A percentile compares a stretch with the other conserved stretches of the same genome.
These are phyloP conservation scores for Eupelmus urozonus DNA, from an alignment of 2,888 invertebrate genomes.

Conservation along the genomic window DNA sequence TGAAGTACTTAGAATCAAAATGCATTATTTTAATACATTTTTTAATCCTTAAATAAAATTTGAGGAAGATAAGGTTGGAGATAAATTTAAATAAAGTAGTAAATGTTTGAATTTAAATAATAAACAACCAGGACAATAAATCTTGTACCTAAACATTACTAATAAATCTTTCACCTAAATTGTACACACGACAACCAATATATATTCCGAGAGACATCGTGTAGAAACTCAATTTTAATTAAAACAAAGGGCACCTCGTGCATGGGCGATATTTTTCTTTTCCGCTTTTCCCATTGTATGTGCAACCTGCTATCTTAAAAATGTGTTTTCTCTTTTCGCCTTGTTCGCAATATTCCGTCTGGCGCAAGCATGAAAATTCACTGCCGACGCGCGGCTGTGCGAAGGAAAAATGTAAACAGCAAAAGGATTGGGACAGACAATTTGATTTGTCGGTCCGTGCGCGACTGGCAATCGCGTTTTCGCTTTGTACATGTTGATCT, in stretches of 20 bases:
- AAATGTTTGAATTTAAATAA: no score
- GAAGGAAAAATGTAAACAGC: conserved; percentile 30
- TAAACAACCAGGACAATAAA: no score
- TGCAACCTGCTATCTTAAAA: conserved; percentile 14
- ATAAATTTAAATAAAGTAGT: no score
- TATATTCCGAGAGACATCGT: neutral
- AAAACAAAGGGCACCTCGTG: conserved; percentile 19
- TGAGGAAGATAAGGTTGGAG: no score
- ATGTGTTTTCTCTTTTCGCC: conserved; percentile 28
- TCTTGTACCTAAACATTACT: no score
- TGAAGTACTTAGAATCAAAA: no score
- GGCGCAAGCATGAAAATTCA: conserved; percentile 25
- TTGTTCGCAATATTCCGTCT: conserved; percentile 15
- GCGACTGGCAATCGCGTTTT: conserved; percentile 29
- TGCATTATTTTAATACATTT: no score
- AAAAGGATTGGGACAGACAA: conserved; percentile 25
- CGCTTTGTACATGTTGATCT: conserved; percentile 44
- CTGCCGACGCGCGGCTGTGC: neutral
- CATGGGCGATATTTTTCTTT: conserved; percentile 29
- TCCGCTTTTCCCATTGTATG: conserved; percentile 10
- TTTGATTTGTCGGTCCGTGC: conserved; percentile 21
- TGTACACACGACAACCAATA: neutral
- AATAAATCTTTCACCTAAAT: no score
- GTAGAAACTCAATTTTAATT: conserved; percentile 31
- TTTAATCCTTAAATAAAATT: no score